Evolutionary conservation across 1,140 invertebrate genomes (phyloP), one percentile per base, ranked within the genome.

Genomic region (Penaeus chinensis): DNA sequence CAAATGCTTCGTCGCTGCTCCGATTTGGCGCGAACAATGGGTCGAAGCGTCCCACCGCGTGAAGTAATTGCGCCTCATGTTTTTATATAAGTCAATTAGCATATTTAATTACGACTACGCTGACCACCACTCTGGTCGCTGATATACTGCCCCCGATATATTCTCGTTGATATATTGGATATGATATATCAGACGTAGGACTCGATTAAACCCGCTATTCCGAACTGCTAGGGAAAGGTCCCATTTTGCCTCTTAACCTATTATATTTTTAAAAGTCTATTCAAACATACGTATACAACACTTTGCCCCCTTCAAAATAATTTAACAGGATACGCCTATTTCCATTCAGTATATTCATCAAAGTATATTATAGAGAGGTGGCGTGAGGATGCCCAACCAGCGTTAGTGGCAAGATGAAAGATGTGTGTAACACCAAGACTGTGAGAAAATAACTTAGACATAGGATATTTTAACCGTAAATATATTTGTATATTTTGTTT

Each of bases 11-110:
- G n/a, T 71, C 27, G 63, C 63, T 84, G 87, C 87, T 87, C 86
- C 80, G 86, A 82, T 87, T 87, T 87, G 80, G 86, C 80, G 86
- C 80, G 86, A 83, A 87, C 86, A 87, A 87, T 83, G 86, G 82
- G 77, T 24, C 82, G 82, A 80, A 84, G 82, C 76, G 78, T 84
- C 87, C 87, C 87, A 84, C 87, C 61, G 87, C 87, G 87, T 88
- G 82, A 80, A 77, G 87, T 88, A 88, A 88, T 88, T 88, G 87
- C 66, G 66, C 87, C 84, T 88, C 87, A 88, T 88, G 87, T 88
- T 88, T 88, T 88, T 88, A 88, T 88, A 88, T 88, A 88, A 84
- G 82, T 88, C 87, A 88, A 88, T 88, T 88, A 88, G 87, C 87
- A 88, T 88, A 88, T 88, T 88, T 88, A 88, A 88, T 88, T 88